Conservation (phyloP, 2,113 vertebrate genomes). For the Protobothrops flavoviridis region DNA sequence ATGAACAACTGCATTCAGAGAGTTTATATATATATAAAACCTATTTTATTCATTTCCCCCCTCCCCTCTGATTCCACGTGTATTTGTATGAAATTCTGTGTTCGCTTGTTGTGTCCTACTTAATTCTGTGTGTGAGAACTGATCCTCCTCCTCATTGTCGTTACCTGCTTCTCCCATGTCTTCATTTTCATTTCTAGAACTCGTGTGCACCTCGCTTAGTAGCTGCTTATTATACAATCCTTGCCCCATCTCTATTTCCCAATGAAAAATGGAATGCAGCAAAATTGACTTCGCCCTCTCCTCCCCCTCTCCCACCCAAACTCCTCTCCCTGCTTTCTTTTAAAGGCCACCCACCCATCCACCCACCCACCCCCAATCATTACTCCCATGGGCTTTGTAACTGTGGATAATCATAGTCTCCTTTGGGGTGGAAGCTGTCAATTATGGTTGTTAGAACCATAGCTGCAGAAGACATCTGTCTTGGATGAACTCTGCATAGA, state of each 20-base stretch:
- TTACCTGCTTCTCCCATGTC: neutral
- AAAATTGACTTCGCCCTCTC: neutral
- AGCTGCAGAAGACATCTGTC: constrained; percentile 16
- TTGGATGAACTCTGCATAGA: constrained; percentile 28
- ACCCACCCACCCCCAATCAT: neutral
- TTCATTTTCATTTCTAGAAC: neutral
- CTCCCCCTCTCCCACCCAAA: neutral
- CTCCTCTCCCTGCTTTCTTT: neutral
- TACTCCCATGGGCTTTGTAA: constrained; percentile 9
- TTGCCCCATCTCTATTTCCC: neutral
- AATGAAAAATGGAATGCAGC: neutral
- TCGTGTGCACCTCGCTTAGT: neutral
- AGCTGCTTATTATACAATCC: neutral
- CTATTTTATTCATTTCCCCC: neutral
- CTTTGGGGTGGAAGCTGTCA: constrained; percentile 2
- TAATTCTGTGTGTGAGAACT: neutral
- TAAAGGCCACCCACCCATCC: neutral
- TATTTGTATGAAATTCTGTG: neutral
- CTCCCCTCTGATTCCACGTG: neutral
- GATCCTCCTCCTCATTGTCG: neutral
- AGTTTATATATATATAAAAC: no score
- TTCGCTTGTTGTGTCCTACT: neutral
- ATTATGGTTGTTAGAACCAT: constrained; percentile 2
- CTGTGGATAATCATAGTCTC: constrained; percentile 12
- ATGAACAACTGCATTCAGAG: neutral